These are phyloP conservation scores for Moxostoma hubbsi DNA, from an alignment of 2,797 vertebrate species.

Conservation along the genomic window DNA sequence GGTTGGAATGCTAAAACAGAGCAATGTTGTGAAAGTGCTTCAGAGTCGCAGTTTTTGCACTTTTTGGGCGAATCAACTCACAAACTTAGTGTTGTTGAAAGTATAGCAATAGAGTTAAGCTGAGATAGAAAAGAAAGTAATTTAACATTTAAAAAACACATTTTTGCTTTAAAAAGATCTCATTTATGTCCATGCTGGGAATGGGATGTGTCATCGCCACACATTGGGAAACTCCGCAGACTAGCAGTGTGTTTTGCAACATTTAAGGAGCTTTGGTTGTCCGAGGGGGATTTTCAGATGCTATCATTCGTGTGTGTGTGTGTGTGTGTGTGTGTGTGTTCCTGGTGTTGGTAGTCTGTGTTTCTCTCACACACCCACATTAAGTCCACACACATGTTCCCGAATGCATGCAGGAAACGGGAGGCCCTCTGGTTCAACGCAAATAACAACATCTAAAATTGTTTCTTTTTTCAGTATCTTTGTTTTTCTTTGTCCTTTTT, in stretches of 20 bases:
- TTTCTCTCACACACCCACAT: slow-evolving; percentile 74
- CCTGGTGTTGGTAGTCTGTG: slow-evolving; percentile 38
- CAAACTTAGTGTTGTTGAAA: no score
- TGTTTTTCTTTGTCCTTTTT: slow-evolving; percentile 58
- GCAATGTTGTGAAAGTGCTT: no score
- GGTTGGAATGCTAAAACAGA: no score
- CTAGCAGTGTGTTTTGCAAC: background rate
- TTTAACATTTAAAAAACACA: no score
- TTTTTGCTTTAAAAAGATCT: no score
- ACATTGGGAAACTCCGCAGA: background rate
- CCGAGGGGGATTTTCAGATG: slow-evolving; percentile 23
- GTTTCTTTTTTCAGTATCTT: slow-evolving; percentile 61
- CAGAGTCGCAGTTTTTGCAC: no score
- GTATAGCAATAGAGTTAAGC: no score
- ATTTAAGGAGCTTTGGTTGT: slow-evolving; percentile 8
- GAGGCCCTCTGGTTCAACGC: slow-evolving; percentile 71
- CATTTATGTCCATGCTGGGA: background rate
- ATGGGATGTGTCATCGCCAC: background rate
- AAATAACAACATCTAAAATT: slow-evolving; percentile 53
- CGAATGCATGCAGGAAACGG: slow-evolving; percentile 68
- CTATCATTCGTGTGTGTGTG: slow-evolving; percentile 38
- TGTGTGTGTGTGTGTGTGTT: background rate
- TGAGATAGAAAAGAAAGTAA: no score
- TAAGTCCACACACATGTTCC: slow-evolving; percentile 64
- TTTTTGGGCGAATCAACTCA: no score